Conservation (phyloP, 1,140 invertebrate species). For the Listronotus oregonensis region DNA sequence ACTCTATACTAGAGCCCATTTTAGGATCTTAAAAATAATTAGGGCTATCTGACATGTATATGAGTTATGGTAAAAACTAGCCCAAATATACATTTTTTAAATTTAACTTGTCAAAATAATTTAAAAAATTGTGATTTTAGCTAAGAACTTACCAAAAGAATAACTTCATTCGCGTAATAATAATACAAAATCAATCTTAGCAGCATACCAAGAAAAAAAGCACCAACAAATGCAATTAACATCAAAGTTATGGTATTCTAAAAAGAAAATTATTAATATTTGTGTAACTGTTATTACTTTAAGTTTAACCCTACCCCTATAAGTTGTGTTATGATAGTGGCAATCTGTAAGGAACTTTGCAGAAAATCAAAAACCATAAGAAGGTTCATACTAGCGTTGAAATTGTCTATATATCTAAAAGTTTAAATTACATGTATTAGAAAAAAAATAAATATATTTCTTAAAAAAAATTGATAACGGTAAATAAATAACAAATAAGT, state of each 20-base stretch:
- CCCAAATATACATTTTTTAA: too few species aligned
- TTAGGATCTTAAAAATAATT: too few species aligned
- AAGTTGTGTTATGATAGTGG: constrained; percentile 10
- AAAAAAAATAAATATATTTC: neutral
- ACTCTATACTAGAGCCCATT: too few species aligned
- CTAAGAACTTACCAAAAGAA: constrained; percentile 25
- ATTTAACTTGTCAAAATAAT: too few species aligned
- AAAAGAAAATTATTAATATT: neutral
- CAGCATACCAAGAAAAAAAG: constrained; percentile 22
- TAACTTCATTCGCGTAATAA: constrained; percentile 29
- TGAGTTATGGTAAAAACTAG: too few species aligned
- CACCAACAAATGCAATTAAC: constrained; percentile 7
- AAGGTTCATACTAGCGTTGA: constrained; percentile 12
- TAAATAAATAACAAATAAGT: constrained; percentile 10
- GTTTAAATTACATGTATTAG: neutral
- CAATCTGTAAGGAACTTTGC: constrained; percentile 19
- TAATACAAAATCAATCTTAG: constrained; percentile 26
- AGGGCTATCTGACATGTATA: too few species aligned
- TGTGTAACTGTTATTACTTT: too few species aligned
- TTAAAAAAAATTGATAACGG: neutral
- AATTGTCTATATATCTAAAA: constrained; percentile 23
- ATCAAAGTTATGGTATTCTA: constrained; percentile 12
- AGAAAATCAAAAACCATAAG: constrained; percentile 30
- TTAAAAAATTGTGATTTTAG: too few species aligned
- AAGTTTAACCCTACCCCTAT: constrained; percentile 18